Evolutionary conservation across 2,797 vertebrate species (phyloP).

Genomic region (Cygnus olor): DNA sequence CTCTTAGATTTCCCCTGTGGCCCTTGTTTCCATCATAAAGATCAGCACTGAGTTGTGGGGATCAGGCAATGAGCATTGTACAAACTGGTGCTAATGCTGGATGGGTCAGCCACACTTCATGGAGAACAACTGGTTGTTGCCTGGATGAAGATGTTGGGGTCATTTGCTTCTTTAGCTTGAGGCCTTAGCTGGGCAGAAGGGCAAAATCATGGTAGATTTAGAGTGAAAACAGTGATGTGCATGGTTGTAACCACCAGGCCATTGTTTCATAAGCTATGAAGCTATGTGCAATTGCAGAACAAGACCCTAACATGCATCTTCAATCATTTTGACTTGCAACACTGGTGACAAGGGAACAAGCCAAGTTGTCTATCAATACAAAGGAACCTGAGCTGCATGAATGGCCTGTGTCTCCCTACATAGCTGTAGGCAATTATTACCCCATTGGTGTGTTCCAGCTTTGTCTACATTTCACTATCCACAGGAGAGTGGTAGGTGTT

Average conservation of each 20-base stretch:
- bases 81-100: neutral
- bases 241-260: neutral
- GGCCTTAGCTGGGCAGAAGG: neutral
- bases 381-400: neutral
- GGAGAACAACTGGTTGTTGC: neutral
- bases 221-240: neutral
- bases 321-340: neutral
- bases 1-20: neutral
- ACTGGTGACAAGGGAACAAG: neutral
- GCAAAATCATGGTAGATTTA: neutral
- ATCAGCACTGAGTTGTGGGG: neutral
- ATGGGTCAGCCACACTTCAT: neutral
- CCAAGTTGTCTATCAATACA: neutral
- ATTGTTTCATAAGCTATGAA: neutral
- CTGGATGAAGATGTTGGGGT: neutral
- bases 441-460: rapidly evolving
- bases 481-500: neutral
- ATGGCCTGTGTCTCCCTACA: neutral
- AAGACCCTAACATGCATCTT: neutral
- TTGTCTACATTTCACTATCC: neutral
- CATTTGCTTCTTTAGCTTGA: neutral
- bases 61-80: neutral
- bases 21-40: neutral
- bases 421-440: neutral
- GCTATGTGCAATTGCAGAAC: neutral